These are phyloP conservation scores for Callimorpha dominula DNA, from an alignment of 2,888 invertebrate genomes.

Conservation along the genomic window DNA sequence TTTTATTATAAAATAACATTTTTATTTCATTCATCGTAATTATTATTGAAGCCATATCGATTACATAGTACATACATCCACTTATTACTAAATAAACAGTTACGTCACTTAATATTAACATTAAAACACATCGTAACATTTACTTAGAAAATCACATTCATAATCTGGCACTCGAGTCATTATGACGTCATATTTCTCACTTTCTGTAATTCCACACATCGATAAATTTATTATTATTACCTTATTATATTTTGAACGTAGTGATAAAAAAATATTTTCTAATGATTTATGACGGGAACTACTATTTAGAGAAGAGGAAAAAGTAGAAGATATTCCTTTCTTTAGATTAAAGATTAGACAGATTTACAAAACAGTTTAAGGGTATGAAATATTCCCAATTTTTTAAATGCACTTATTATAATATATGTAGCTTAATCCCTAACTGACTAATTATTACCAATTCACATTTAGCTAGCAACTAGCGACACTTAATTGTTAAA, in stretches of 20 bases:
- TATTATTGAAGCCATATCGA: slow-evolving; percentile 77
- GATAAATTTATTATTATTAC: slow-evolving; percentile 22
- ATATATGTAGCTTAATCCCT: neutral
- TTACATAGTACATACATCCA: slow-evolving; percentile 76
- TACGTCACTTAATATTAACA: slow-evolving; percentile 63
- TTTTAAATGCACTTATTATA: slow-evolving; percentile 2
- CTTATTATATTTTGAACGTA: slow-evolving; percentile 6
- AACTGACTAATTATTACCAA: slow-evolving; percentile 20
- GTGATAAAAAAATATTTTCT: slow-evolving; percentile 39
- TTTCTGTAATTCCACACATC: slow-evolving; percentile 31
- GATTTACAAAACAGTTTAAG: slow-evolving; percentile 4
- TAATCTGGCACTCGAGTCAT: slow-evolving; percentile 78
- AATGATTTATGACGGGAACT: slow-evolving; percentile 13
- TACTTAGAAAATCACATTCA: slow-evolving; percentile 80
- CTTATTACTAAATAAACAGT: slow-evolving; percentile 72
- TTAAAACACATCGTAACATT: slow-evolving; percentile 68
- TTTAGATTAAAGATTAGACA: neutral
- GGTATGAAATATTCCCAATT: slow-evolving; percentile 7
- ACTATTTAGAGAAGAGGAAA: slow-evolving; percentile 6
- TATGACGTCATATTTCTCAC: slow-evolving; percentile 53
- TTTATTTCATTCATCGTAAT: slow-evolving; percentile 76
- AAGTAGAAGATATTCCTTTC: slow-evolving; percentile 2
- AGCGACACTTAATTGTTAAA: slow-evolving; percentile 29
- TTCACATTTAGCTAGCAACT: slow-evolving; percentile 21
- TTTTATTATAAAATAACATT: slow-evolving; percentile 82